Conservation (phyloP, 2,888 invertebrate species). For the Calephelis perditalis region DNA sequence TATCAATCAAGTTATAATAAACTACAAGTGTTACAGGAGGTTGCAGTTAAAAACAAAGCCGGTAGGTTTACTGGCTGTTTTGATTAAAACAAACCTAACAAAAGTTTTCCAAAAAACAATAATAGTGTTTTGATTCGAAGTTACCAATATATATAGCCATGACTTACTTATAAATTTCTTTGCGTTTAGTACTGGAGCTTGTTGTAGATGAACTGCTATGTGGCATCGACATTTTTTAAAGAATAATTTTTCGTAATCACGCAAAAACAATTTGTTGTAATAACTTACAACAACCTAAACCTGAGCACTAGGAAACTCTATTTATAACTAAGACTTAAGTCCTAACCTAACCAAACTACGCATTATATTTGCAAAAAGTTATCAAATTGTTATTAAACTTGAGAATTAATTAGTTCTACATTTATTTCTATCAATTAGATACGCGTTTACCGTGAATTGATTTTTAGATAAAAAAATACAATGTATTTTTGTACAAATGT, state of each 20-base stretch:
- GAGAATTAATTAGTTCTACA: not conserved
- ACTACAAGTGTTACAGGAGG: no score
- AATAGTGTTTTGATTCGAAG: conserved; percentile 5
- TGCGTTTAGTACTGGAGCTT: conserved; percentile 70
- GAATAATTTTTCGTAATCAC: conserved; percentile 8
- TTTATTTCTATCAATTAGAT: conserved; percentile 1
- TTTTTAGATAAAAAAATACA: not conserved
- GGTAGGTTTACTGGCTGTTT: no score
- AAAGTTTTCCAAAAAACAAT: not conserved
- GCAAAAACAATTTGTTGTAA: conserved; percentile 13
- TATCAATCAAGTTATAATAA: no score
- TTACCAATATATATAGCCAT: not conserved
- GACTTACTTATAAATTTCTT: conserved; percentile 74
- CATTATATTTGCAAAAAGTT: not conserved
- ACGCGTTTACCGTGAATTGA: not conserved
- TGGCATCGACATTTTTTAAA: conserved; percentile 64
- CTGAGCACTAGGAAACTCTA: conserved; percentile 8
- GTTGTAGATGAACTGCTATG: conserved; percentile 72
- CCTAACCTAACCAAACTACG: not conserved
- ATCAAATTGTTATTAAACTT: not conserved
- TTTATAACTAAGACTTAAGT: conserved; percentile 1
- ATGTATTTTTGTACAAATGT: not conserved
- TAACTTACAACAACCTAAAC: conserved; percentile 13
- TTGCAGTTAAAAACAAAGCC: not conserved
- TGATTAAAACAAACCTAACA: not conserved